phyloP scores from a whole-genome alignment of 2,888 invertebrate species.

The Alviniconcha strummeri region DNA sequence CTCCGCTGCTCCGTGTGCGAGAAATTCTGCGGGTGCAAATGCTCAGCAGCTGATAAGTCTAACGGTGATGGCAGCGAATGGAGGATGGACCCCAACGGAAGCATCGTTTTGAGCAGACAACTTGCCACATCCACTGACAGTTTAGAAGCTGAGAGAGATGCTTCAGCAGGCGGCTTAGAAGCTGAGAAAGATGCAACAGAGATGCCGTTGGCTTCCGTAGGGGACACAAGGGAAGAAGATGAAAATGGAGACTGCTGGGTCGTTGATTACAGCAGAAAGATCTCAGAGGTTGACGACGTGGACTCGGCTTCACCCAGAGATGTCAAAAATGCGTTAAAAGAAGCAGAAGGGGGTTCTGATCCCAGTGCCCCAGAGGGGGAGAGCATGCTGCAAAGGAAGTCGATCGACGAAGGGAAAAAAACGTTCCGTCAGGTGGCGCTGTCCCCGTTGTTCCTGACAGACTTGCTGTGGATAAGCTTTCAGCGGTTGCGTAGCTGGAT shows the following conservation, averaged over 20 bases:
- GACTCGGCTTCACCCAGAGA: too few relatives aligned
- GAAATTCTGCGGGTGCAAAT: conserved; percentile 27
- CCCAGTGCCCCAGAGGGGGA: background rate
- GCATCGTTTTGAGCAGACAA: conserved; percentile 8
- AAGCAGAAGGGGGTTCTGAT: background rate
- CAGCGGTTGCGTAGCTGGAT: conserved; percentile 52
- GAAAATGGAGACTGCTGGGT: too few relatives aligned
- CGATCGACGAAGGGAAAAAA: background rate
- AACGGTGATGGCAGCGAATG: background rate
- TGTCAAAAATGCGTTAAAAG: too few relatives aligned
- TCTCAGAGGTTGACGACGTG: too few relatives aligned
- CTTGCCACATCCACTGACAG: background rate
- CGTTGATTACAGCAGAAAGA: too few relatives aligned
- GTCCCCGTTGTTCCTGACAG: conserved; percentile 43
- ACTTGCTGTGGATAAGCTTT: conserved; percentile 48
- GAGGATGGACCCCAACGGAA: conserved; percentile 23
- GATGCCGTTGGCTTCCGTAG: too few relatives aligned
- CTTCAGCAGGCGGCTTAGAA: background rate
- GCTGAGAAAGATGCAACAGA: too few relatives aligned
- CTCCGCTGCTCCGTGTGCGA: conserved; percentile 25
- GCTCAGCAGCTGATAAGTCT: background rate
- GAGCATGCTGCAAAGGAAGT: background rate
- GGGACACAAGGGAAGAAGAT: too few relatives aligned
- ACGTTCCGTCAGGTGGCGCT: conserved; percentile 33
- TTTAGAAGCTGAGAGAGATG: background rate